Base-by-base conservation (phyloP, 2,888 invertebrate species). In the Eucriotettix oculatus region DNA sequence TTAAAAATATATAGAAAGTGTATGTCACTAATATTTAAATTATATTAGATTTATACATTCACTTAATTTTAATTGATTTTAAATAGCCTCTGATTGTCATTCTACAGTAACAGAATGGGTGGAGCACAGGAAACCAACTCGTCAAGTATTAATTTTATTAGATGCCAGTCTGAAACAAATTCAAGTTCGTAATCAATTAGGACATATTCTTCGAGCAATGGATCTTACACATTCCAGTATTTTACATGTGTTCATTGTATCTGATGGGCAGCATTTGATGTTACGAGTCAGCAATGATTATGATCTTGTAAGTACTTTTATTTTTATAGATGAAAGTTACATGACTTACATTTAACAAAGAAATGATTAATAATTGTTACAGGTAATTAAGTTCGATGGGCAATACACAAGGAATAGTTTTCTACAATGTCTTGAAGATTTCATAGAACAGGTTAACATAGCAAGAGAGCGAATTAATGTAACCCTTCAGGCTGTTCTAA, bases 281-380 rank as follows among this genome's bases (percentile, higher is more conserved):
- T 63, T 81, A 44, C 73, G 74, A 62, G 71, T 75, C 42, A 68
- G 70, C 14, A 73, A 76, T 63, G 78, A 78, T 65, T 79, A 80
- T 65, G 80, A 81, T 70, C 69, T 79, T 69, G 78, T 78, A 68
- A 65, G 70, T 64, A 29, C 29, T 29, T 29, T 29, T 29, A 5
- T 7, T 29, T 29, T 29, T 29, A 29, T 29, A 29, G 29, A 5
- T 29, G 29, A 2, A 29, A 29, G 29, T 29, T 29, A 29, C 2
- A 29, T 29, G 29, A 9, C n/a, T 16, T 16, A 52, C 52, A 52
- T 1, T 9, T 52, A 52, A 52, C 9, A 9, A 10, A 10, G 10
- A 52, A 52, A 52, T 52, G 9, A 10, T 52, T 52, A 10, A 16
- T 52, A 52, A 52, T 52, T 7, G 40, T 54, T 9, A 16, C 66